Conservation (phyloP, 2,797 vertebrate genomes). For the Oophaga sylvatica region DNA sequence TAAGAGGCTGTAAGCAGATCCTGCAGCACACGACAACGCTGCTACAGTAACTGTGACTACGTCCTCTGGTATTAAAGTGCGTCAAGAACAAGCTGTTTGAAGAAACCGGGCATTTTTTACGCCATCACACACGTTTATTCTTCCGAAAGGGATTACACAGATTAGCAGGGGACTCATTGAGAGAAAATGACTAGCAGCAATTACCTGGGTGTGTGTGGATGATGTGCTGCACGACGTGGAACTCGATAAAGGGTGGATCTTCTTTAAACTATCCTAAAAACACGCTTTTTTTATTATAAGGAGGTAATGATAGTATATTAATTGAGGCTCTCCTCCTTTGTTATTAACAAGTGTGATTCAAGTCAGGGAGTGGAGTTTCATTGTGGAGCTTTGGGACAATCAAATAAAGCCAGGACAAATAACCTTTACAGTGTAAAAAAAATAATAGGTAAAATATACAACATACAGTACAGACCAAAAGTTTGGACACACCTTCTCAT, state of each 20-base stretch:
- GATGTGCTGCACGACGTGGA: background rate
- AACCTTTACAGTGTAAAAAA: background rate
- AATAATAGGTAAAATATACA: background rate
- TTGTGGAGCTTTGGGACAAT: background rate
- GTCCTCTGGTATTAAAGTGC: constrained; percentile 19
- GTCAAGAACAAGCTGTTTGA: constrained; percentile 8
- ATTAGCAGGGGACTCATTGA: constrained; percentile 32
- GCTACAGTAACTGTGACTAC: constrained; percentile 11
- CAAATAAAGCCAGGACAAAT: background rate
- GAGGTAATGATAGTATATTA: constrained; percentile 3
- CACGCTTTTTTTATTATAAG: background rate
- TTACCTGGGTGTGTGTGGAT: constrained; percentile 44
- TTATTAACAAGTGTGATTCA: constrained; percentile 38
- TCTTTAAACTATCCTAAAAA: constrained; percentile 14
- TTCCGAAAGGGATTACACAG: constrained; percentile 45
- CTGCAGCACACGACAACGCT: background rate
- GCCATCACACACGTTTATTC: constrained; percentile 33
- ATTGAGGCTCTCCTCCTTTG: background rate
- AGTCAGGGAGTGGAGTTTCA: constrained; percentile 11
- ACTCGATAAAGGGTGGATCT: constrained; percentile 18
- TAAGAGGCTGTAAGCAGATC: background rate
- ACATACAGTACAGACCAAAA: no score
- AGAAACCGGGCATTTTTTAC: constrained; percentile 20
- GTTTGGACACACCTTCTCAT: no score
- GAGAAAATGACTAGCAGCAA: constrained; percentile 37